A percentile compares a stretch with the other conserved stretches of the same genome.
Evolutionary conservation across 2,797 vertebrate genomes (phyloP).

Genomic region (Tokudaia tokunoshimensis): DNA sequence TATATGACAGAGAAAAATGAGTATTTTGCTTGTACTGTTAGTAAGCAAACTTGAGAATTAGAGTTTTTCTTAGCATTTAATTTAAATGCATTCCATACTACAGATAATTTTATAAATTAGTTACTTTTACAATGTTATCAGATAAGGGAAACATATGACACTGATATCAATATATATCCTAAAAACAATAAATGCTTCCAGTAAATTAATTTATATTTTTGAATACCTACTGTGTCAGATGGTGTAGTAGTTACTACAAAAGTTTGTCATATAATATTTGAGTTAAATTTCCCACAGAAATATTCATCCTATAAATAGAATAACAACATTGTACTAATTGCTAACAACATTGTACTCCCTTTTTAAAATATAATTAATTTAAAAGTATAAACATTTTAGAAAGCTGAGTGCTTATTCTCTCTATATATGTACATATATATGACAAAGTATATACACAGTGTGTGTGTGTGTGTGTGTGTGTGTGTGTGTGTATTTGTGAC

Average conservation of each 20-base stretch:
- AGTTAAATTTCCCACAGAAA: constrained; percentile 42
- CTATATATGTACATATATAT: background rate
- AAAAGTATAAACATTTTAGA: constrained; percentile 51
- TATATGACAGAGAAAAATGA: constrained; percentile 73
- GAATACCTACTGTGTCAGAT: background rate
- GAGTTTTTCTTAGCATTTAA: constrained; percentile 71
- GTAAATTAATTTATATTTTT: constrained; percentile 62
- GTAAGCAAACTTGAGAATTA: constrained; percentile 82
- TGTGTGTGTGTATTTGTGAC: background rate
- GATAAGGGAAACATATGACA: constrained; percentile 25
- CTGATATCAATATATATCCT: background rate
- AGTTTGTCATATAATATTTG: background rate
- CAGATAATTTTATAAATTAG: constrained; percentile 56
- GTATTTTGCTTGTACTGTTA: constrained; percentile 63
- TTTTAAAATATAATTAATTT: constrained; percentile 58
- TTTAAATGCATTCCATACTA: constrained; percentile 63
- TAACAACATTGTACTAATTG: background rate
- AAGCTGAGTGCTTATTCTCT: background rate
- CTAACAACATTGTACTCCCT: constrained; percentile 10
- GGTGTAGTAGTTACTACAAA: background rate
- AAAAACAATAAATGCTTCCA: constrained; percentile 55
- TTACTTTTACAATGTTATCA: constrained; percentile 40
- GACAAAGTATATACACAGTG: background rate
- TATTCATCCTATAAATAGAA: constrained; percentile 15
- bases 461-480: too few species aligned